phyloP scores from a whole-genome alignment of 2,888 invertebrate species.

The Dasypolia templi region DNA sequence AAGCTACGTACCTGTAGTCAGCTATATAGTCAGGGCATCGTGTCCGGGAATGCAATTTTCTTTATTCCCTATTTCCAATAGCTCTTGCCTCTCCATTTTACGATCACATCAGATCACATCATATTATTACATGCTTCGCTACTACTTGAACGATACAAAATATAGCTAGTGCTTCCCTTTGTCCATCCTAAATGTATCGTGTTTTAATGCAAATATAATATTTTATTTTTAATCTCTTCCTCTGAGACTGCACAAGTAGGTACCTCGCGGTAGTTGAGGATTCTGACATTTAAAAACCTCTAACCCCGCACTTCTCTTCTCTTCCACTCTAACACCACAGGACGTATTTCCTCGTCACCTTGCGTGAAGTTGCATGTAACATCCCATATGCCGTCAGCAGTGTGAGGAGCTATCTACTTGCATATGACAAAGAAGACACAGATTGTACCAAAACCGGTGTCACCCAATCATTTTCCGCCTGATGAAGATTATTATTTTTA shows the following conservation, averaged over 20 bases:
- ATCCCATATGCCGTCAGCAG: not conserved
- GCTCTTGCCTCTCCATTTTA: not conserved
- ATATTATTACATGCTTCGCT: too few species aligned
- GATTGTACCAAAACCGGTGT: not conserved
- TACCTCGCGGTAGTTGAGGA: too few species aligned
- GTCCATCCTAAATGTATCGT: too few species aligned
- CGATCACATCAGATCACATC: not conserved
- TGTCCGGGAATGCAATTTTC: not conserved
- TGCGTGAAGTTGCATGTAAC: not conserved
- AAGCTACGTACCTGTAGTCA: not conserved
- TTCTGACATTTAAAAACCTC: not conserved
- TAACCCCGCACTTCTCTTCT: not conserved
- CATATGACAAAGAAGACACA: not conserved
- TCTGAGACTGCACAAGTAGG: too few species aligned
- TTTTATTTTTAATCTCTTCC: too few species aligned
- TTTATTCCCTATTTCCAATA: not conserved
- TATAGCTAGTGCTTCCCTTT: too few species aligned
- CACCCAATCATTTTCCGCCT: not conserved
- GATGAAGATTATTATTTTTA: constrained; percentile 16
- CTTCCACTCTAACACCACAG: too few species aligned
- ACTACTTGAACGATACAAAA: too few species aligned
- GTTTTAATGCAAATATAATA: too few species aligned
- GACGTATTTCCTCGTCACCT: too few species aligned
- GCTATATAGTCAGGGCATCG: too few species aligned
- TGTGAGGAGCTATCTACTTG: not conserved